These are phyloP conservation scores for Chrysomallon squamiferum DNA, from an alignment of 1,140 invertebrate genomes.

Conservation along the genomic window DNA sequence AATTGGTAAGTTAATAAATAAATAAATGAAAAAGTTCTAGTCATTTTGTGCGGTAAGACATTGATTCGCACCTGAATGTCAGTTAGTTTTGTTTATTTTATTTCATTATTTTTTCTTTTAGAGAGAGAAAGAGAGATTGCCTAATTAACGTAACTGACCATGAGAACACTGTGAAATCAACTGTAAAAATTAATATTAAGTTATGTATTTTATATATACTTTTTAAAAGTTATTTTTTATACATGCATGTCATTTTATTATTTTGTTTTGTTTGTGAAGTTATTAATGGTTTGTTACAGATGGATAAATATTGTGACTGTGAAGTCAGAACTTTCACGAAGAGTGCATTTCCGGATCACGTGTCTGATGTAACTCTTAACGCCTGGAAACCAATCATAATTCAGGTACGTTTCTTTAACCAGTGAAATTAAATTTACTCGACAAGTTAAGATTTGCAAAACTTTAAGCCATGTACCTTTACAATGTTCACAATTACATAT, in stretches of 20 bases:
- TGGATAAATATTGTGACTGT: constrained; percentile 43
- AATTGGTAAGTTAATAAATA: neutral
- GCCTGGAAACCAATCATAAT: constrained; percentile 52
- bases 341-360: constrained; percentile 36
- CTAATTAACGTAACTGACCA: too few relatives aligned
- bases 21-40: too few relatives aligned
- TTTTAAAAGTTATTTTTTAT: too few relatives aligned
- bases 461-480: neutral
- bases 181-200: neutral
- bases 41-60: too few relatives aligned
- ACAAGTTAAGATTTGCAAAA: neutral
- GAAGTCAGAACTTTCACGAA: constrained; percentile 39
- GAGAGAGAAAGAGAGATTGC: neutral
- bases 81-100: neutral
- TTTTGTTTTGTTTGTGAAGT: neutral
- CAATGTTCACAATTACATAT: neutral
- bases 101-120: neutral
- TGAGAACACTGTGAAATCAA: neutral
- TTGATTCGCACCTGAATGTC: too few relatives aligned
- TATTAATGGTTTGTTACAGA: constrained; percentile 24
- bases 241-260: too few relatives aligned
- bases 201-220: too few relatives aligned
- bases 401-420: constrained; percentile 26
- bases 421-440: neutral
- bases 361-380: constrained; percentile 32